Evolutionary conservation across 2,113 vertebrate species (phyloP), one percentile per base, ranked within the genome.

Genomic region (Todiramphus chloris): DNA sequence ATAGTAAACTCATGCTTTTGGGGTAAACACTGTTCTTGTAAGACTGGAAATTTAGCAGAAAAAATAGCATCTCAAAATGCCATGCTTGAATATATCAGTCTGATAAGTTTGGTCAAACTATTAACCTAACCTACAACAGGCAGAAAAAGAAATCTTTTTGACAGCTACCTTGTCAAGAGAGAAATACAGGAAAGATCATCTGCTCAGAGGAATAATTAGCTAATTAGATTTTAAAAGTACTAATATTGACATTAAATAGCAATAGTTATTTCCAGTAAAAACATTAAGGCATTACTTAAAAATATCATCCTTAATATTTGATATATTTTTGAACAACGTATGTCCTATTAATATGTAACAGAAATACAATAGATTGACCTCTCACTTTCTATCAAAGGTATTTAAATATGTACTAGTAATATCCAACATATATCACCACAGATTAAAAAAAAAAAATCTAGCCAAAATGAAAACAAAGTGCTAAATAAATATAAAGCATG

Each of bases 61-160:
- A 74, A 74, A 88, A 77, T 31, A 87, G 37, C 63, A 83, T 35
- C 67, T 95, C 75, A 90, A 96, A 93, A 86, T 83, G n/a, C 63
- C 63, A 60, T 74, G 41, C 16, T 90, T 90, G 59, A 93, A 74
- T 77, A 77, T 63, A 67, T 91, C 84, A 64, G 16, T n/a, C 44
- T 96, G 89, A 97, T 93, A 93, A 84, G 62, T 91, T 69, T 96
- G 81, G 66, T 89, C 83, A 93, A 79, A 68, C 66, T 64, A 78
- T 91, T 91, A 94, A 96, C 81, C 81, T 91, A 82, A 87, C 74
- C 27, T 73, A 39, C 11, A 64, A 76, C 27, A 76, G 25, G 21
- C 43, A 82, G 78, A 72, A 68, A 59, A 84, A 51, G 17, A 87
- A 79, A 89, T 87, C 10, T 72, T 30, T 95, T 92, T 73, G 77